Percentiles rank a stretch among this genome's conserved stretches.
These are phyloP conservation scores for Jacana jacana DNA, from an alignment of 2,113 vertebrate genomes.

Conservation along the genomic window DNA sequence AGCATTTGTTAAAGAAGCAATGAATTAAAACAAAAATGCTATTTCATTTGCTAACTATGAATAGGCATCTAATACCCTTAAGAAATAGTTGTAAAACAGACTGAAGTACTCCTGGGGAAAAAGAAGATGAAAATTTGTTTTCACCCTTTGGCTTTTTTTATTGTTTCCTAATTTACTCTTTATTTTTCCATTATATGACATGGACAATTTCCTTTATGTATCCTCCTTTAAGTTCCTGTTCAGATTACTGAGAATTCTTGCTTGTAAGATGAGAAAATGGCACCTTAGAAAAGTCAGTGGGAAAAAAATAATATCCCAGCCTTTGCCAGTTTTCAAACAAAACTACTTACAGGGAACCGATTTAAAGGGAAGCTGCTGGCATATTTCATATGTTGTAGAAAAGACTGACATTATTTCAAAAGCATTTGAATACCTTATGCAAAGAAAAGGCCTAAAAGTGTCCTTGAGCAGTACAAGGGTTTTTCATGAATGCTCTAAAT, in stretches of 20 bases:
- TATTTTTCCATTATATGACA: constrained; percentile 24
- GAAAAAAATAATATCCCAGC: background rate
- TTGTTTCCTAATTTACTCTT: constrained; percentile 37
- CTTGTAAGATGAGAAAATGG: constrained; percentile 34
- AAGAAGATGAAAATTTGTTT: constrained; percentile 27
- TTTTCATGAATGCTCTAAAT: background rate
- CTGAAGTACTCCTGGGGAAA: background rate
- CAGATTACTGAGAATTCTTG: constrained; percentile 13
- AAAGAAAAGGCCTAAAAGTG: constrained; percentile 21
- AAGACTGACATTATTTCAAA: constrained; percentile 51
- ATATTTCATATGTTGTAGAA: constrained; percentile 40
- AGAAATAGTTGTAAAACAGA: constrained; percentile 14
- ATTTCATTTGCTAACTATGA: constrained; percentile 58
- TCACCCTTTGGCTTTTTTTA: constrained; percentile 36
- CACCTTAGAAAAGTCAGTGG: background rate
- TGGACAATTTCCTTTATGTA: constrained; percentile 31
- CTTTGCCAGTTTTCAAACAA: constrained; percentile 60
- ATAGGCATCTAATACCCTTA: constrained; percentile 56
- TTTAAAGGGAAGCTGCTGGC: constrained; percentile 38
- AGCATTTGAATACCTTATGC: constrained; percentile 30
- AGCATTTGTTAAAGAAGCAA: constrained; percentile 59
- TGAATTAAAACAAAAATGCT: constrained; percentile 55
- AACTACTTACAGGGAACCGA: constrained; percentile 18
- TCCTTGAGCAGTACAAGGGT: constrained; percentile 33
- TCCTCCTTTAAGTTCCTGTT: background rate